Conservation (phyloP, 2,797 vertebrate species). For the Microctenopoma stevenorrisi region DNA sequence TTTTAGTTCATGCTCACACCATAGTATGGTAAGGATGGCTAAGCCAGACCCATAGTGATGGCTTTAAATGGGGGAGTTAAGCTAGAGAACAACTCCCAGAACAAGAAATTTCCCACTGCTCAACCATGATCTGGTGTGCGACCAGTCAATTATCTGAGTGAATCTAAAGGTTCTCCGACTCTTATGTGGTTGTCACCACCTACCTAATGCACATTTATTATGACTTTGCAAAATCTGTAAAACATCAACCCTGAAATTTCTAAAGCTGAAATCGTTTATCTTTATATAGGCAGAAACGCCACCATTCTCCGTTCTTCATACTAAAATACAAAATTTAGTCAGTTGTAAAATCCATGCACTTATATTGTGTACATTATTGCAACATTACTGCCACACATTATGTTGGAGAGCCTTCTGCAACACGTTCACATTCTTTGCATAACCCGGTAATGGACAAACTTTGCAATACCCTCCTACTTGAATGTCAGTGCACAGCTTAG, state of each 20-base stretch:
- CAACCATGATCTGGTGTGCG: too few relatives aligned
- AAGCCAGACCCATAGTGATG: too few relatives aligned
- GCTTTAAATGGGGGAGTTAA: too few relatives aligned
- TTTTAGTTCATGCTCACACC: too few relatives aligned
- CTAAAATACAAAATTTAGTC: not conserved
- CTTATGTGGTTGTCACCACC: not conserved
- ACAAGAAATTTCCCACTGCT: too few relatives aligned
- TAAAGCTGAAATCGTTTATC: not conserved
- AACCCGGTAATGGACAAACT: conserved; percentile 41
- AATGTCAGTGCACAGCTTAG: conserved; percentile 61
- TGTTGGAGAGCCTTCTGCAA: conserved; percentile 21
- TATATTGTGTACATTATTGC: conserved; percentile 4
- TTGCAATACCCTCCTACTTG: conserved; percentile 41
- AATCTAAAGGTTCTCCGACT: too few relatives aligned
- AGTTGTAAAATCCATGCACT: not conserved
- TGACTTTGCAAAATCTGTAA: not conserved
- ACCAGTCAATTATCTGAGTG: not conserved
- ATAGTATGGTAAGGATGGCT: too few relatives aligned
- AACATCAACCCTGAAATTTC: not conserved
- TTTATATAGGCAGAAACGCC: too few relatives aligned
- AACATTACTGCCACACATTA: not conserved
- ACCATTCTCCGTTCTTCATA: fast-evolving
- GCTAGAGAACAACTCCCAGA: too few relatives aligned
- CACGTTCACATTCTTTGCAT: conserved; percentile 65
- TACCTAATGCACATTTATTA: not conserved